These are phyloP conservation scores for Turritopsis rubra DNA, from an alignment of 30 jellyfish, hydroid and myxozoan genomes.

Conservation along the genomic window DNA sequence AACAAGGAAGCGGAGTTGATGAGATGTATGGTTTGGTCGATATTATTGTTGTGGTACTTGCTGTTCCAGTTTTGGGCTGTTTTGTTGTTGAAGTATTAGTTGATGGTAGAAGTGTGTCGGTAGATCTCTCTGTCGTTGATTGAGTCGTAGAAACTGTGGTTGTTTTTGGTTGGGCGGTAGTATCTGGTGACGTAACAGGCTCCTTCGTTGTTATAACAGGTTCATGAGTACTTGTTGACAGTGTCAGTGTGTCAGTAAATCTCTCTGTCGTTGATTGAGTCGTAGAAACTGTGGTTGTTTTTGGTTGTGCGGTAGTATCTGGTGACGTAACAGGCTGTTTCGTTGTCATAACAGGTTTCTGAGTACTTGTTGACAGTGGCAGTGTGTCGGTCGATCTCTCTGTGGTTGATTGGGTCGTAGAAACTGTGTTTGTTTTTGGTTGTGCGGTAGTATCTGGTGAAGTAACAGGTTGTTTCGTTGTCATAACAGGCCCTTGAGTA, in stretches of 20 bases:
- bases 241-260: not conserved
- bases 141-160: not conserved
- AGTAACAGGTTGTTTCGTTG: not conserved
- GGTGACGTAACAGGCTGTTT: not conserved
- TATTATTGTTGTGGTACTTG: not conserved
- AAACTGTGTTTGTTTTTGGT: not conserved
- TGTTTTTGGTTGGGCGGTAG: not conserved
- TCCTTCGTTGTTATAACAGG: not conserved
- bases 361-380: not conserved
- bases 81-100: not conserved
- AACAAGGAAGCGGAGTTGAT: conserved; percentile 25
- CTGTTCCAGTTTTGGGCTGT: not conserved
- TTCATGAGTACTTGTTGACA: not conserved
- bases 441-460: not conserved
- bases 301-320: not conserved
- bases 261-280: not conserved
- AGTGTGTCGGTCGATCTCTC: not conserved
- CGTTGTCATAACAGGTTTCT: not conserved
- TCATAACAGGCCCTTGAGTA: not conserved
- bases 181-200: not conserved
- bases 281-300: not conserved
- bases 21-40: not conserved
- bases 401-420: not conserved
- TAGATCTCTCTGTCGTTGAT: not conserved
- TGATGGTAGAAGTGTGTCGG: not conserved